phyloP scores from a whole-genome alignment of 1,140 invertebrate genomes.

The Drosophila kanapiae region DNA sequence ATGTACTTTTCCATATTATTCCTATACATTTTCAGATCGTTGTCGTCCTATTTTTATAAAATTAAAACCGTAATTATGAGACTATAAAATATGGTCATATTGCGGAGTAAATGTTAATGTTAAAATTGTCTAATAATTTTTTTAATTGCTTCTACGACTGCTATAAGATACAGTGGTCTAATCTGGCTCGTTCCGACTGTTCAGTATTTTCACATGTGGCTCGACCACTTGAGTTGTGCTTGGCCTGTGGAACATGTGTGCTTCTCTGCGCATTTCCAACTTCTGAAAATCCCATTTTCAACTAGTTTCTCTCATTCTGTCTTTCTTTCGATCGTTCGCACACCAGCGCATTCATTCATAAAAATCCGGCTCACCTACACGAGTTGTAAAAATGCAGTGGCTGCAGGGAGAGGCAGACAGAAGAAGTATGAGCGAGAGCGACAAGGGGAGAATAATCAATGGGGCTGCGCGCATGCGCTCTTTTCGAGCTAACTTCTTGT shows the following conservation, averaged over 20 bases:
- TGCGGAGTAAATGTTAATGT: background rate
- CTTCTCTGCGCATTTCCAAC: conserved; percentile 5
- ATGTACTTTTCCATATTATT: too few relatives aligned
- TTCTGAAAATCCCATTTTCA: conserved; percentile 18
- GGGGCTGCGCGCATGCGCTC: conserved; percentile 67
- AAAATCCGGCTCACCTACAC: conserved; percentile 81
- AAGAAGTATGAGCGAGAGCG: background rate
- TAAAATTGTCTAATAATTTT: background rate
- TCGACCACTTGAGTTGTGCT: conserved; percentile 23
- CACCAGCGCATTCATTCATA: conserved; percentile 74
- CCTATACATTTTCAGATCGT: too few relatives aligned
- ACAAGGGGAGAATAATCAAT: conserved; percentile 3
- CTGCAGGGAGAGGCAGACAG: conserved; percentile 1
- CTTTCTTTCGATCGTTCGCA: conserved; percentile 32
- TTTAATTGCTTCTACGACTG: background rate
- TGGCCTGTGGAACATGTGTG: conserved; percentile 19
- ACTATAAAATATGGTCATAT: background rate
- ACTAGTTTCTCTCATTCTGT: conserved; percentile 7
- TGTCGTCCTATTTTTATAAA: too few relatives aligned
- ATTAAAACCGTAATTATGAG: too few relatives aligned
- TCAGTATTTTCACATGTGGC: conserved; percentile 11
- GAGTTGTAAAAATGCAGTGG: conserved; percentile 76
- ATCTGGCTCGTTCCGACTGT: background rate
- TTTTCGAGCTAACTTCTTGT: conserved; percentile 27
- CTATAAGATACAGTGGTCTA: background rate